phyloP scores from a whole-genome alignment of 2,888 invertebrate genomes.

The Sturmia bella region DNA sequence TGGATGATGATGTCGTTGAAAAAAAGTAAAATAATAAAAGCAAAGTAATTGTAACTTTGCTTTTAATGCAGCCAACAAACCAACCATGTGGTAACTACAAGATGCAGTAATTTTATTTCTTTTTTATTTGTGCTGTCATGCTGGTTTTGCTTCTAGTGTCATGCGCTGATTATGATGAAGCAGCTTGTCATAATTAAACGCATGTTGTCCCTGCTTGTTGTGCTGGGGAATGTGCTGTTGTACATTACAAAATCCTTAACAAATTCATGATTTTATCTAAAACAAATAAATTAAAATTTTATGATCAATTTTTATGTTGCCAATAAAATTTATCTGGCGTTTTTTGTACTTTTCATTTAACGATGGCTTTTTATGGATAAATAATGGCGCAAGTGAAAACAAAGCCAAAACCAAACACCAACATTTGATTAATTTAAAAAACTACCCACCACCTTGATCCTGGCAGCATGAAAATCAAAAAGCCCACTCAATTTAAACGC shows the following conservation, averaged over 20 bases:
- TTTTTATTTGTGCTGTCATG: constrained; percentile 35
- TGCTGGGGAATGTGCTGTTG: background rate
- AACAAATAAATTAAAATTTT: constrained; percentile 62
- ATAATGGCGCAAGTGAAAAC: constrained; percentile 4
- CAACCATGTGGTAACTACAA: background rate
- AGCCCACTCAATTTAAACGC: constrained; percentile 50
- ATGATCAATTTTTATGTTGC: constrained; percentile 48
- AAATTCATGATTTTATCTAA: constrained; percentile 59
- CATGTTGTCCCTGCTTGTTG: constrained; percentile 67
- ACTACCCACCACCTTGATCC: constrained; percentile 64
- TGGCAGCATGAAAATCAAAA: constrained; percentile 40
- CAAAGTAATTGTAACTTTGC: constrained; percentile 27
- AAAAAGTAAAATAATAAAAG: constrained; percentile 10
- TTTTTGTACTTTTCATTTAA: constrained; percentile 8
- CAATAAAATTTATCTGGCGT: constrained; percentile 39
- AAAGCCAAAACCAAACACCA: constrained; percentile 21
- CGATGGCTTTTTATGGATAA: constrained; percentile 11
- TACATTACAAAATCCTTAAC: constrained; percentile 37
- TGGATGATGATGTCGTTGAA: background rate
- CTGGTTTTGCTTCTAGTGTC: constrained; percentile 73
- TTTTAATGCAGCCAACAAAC: constrained; percentile 3
- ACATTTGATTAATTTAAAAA: constrained; percentile 56
- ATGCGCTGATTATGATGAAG: constrained; percentile 79
- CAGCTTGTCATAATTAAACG: constrained; percentile 79
- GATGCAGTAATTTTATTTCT: constrained; percentile 5